phyloP scores from a whole-genome alignment of 1,140 invertebrate species.

The Gonioctena quinquepunctata region DNA sequence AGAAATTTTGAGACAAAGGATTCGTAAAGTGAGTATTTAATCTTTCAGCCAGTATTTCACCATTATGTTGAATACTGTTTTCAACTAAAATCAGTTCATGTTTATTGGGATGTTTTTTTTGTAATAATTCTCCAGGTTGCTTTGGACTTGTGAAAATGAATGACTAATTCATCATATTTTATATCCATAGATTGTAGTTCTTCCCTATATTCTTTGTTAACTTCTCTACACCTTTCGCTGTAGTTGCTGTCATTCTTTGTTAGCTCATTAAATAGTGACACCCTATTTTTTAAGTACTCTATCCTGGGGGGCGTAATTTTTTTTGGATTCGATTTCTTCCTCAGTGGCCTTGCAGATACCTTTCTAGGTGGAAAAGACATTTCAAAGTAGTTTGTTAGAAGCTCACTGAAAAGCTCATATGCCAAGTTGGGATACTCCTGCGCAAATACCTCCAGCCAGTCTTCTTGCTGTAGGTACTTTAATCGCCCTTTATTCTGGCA shows the following conservation, averaged over 20 bases:
- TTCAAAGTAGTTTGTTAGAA: background rate
- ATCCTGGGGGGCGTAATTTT: background rate
- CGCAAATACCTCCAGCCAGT: no score
- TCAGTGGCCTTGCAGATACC: background rate
- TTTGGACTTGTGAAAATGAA: background rate
- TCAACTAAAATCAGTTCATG: conserved; percentile 2
- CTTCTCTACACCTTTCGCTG: background rate
- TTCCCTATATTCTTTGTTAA: background rate
- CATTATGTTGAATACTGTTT: background rate
- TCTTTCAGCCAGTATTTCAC: background rate
- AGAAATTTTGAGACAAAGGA: background rate
- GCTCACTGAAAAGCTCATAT: background rate
- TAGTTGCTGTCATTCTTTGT: background rate
- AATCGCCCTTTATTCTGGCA: no score
- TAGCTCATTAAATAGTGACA: conserved; percentile 4
- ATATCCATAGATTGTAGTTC: background rate
- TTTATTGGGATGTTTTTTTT: background rate
- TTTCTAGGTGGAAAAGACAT: background rate
- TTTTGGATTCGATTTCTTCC: background rate
- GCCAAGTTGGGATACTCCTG: background rate
- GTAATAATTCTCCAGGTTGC: background rate
- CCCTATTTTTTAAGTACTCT: background rate
- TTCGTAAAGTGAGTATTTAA: background rate
- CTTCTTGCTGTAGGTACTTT: no score
- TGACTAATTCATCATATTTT: background rate